These are phyloP conservation scores for Columba livia DNA, from an alignment of 2,113 vertebrate genomes.

Conservation along the genomic window DNA sequence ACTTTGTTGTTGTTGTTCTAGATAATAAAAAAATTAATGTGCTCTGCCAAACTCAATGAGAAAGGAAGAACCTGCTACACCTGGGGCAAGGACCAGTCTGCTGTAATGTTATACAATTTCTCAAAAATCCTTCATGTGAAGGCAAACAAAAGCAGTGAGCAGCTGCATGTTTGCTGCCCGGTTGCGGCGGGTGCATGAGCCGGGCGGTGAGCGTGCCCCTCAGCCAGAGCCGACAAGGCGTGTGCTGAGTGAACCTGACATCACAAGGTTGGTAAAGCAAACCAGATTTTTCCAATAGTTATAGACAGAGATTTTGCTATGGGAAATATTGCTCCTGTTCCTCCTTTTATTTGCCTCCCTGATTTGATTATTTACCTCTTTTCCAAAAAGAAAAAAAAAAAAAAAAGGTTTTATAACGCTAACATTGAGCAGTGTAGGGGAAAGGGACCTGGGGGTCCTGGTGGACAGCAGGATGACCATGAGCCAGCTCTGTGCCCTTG, in stretches of 20 bases:
- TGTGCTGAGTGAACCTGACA: constrained; percentile 37
- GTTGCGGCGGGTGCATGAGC: accelerated
- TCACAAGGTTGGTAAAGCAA: neutral
- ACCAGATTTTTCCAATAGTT: neutral
- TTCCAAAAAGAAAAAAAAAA: neutral
- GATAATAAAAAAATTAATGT: neutral
- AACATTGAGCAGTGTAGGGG: neutral
- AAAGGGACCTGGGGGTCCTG: too few species aligned
- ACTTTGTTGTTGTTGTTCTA: neutral
- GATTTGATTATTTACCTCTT: neutral
- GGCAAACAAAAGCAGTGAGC: neutral
- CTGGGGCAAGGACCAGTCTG: constrained; percentile 3
- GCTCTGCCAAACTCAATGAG: neutral
- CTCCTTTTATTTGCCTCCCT: neutral
- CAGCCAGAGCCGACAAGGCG: accelerated
- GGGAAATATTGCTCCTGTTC: neutral
- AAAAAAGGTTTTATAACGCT: neutral
- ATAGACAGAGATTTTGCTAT: neutral
- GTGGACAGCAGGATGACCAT: too few species aligned
- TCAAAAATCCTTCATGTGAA: neutral
- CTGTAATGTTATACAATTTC: neutral
- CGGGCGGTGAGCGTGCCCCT: neutral
- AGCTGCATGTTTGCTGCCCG: neutral
- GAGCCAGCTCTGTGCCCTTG: too few species aligned
- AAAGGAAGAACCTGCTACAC: neutral